Evolutionary conservation across 2,888 invertebrate genomes (phyloP).

Genomic region (Dinocampus coccinellae): DNA sequence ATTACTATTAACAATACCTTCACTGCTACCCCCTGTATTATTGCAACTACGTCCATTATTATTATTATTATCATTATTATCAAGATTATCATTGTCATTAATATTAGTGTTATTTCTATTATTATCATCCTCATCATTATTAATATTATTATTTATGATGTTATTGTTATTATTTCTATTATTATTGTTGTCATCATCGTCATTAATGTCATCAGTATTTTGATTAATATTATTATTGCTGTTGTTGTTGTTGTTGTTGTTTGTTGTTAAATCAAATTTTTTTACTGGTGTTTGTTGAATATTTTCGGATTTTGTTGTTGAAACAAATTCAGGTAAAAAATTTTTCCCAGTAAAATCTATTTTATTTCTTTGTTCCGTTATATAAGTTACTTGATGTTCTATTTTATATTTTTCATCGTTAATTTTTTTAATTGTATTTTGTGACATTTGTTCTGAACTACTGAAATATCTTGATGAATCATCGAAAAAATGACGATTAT

Average conservation of each 20-base stretch:
- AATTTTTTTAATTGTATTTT: slow-evolving; percentile 50
- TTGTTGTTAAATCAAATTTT: not conserved
- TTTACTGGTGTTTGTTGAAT: not conserved
- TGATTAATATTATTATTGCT: slow-evolving; percentile 39
- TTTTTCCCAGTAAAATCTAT: slow-evolving; percentile 57
- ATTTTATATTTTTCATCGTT: slow-evolving; percentile 55
- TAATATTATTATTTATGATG: too few species aligned
- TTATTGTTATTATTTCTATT: slow-evolving; percentile 10
- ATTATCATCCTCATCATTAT: too few species aligned
- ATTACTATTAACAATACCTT: slow-evolving; percentile 14
- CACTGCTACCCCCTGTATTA: not conserved
- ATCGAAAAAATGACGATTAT: slow-evolving; percentile 58
- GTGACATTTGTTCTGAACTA: slow-evolving; percentile 34
- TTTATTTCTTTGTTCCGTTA: slow-evolving; percentile 55
- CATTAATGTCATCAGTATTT: too few species aligned
- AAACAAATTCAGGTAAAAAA: slow-evolving; percentile 52
- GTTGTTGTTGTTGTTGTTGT: too few species aligned
- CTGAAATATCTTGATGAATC: slow-evolving; percentile 47
- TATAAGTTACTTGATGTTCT: slow-evolving; percentile 47
- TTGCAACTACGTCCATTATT: not conserved
- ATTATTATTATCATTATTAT: not conserved
- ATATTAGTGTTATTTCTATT: too few species aligned
- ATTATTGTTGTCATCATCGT: too few species aligned
- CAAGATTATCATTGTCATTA: not conserved
- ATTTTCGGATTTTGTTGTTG: slow-evolving; percentile 36